Evolutionary conservation across 2,888 invertebrate genomes (phyloP).

Genomic region (Macroteleia sp.): DNA sequence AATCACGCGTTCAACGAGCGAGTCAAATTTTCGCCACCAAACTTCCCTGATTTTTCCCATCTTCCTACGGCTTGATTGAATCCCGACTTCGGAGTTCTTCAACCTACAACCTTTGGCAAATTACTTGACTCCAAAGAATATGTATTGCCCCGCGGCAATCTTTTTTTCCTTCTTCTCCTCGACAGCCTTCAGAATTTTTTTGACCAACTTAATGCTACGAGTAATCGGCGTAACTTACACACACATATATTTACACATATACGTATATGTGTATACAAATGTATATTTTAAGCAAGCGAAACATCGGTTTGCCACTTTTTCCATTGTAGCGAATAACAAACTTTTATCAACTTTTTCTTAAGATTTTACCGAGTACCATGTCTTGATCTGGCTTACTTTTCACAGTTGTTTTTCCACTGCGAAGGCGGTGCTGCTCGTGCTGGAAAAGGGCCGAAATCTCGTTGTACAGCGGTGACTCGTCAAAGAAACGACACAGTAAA

Average conservation of each 20-base stretch:
- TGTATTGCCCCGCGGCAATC: background rate
- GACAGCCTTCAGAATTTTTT: conserved; percentile 19
- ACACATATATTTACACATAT: no score
- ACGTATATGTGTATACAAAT: no score
- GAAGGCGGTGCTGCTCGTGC: conserved; percentile 14
- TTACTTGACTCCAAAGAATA: background rate
- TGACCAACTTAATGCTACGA: conserved; percentile 11
- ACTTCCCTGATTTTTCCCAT: no score
- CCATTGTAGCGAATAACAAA: conserved; percentile 19
- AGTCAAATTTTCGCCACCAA: no score
- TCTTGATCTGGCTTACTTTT: conserved; percentile 15
- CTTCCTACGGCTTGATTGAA: background rate
- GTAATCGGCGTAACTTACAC: conserved; percentile 6
- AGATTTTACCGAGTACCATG: conserved; percentile 24
- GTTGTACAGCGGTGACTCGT: conserved; percentile 74
- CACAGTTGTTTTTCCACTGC: conserved; percentile 25
- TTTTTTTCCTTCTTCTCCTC: background rate
- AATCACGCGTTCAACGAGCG: no score
- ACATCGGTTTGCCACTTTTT: conserved; percentile 15
- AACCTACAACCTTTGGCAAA: conserved; percentile 1
- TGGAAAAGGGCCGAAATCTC: conserved; percentile 57
- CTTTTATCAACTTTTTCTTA: conserved; percentile 26
- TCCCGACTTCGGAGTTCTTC: background rate
- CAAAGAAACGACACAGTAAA: conserved; percentile 77
- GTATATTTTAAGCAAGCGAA: no score